Base-by-base conservation (phyloP, 1,140 invertebrate genomes). In the Thaumatotibia leucotreta region DNA sequence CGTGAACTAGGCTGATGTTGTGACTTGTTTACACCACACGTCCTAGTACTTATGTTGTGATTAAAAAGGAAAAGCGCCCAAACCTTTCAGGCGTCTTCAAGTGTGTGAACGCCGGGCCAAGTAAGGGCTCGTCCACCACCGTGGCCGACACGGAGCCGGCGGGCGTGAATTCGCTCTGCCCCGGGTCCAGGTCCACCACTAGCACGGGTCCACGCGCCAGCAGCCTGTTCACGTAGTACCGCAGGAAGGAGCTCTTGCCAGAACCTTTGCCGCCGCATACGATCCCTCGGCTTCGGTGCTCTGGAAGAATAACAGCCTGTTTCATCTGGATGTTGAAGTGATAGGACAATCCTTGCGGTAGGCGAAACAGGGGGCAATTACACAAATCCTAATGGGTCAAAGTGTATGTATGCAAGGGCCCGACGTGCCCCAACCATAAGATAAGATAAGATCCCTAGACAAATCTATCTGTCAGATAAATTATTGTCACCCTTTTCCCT, bases 71-170 rank as follows among this genome's bases (percentile, higher is more conserved):
- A 33, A 33, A 33, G 4, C 11, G 11, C 10, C 10, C 77, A 88
- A 88, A 95, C 94, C 86, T 92, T 31, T 92, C 77, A 11, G 95
- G 92, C 63, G 84, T 88, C 68, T 75, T 91, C 27, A 96, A 86
- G 89, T 97, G 96, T 24, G 95, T 95, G 74, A 95, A 97, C 87
- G 95, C 96, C 1, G 96, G 95, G 31, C 96, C 96, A 39, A 97
- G 83, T 1, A 97, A 71, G 6, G 95, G 95, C 63, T 93, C 72
- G 0, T 85, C 89, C 4, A 97, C 88, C 50, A 94, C 70, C 64
- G 92, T 92, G 17, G 94, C 91, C 3, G 96, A 96, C 10, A 97
- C 78, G 78, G 93, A 94, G 0, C 95, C 95, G 9, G 95, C 92
- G 0, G 95, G 91, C 9, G 94, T 95, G 72, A 96, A 96, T 90